Evolutionary conservation across 2,113 vertebrate genomes (phyloP).

Genomic region (Lucifuga dentata): DNA sequence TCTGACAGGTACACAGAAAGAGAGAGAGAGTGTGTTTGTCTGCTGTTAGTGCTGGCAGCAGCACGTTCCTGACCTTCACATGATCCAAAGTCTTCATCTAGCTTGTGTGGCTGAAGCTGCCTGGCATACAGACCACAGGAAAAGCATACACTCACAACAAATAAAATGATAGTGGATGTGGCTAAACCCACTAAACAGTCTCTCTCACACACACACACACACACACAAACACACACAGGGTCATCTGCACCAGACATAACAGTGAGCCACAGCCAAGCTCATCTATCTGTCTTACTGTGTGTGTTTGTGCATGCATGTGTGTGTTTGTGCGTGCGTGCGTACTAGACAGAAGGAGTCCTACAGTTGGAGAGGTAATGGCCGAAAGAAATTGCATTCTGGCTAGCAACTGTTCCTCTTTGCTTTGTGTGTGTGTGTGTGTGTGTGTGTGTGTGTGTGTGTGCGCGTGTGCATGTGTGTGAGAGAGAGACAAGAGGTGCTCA

Average conservation of each 20-base stretch:
- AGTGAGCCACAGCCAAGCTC: too few species aligned
- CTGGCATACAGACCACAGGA: background rate
- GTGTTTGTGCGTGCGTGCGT: background rate
- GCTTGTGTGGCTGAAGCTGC: constrained; percentile 1
- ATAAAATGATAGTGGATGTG: constrained; percentile 9
- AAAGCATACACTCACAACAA: background rate
- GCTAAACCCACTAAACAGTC: constrained; percentile 1
- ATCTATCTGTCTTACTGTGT: background rate
- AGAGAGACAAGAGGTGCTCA: background rate
- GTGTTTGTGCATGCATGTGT: too few species aligned
- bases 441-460: constrained; percentile 9
- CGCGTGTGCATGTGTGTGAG: background rate
- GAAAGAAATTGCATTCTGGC: constrained; percentile 45
- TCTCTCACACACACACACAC: background rate
- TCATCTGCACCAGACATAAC: constrained; percentile 28
- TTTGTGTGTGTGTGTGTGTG: background rate
- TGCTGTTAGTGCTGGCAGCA: constrained; percentile 28
- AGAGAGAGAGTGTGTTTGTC: constrained; percentile 17
- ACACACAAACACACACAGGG: constrained; percentile 14
- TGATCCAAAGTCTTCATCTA: constrained; percentile 10
- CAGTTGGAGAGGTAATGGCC: constrained; percentile 42
- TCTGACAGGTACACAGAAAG: constrained; percentile 24
- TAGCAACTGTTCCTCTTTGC: constrained; percentile 2
- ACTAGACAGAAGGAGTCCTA: constrained; percentile 18
- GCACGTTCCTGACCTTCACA: constrained; percentile 25